phyloP scores from a whole-genome alignment of 64 coral and sea anemone genomes.

The Stylophora pistillata region DNA sequence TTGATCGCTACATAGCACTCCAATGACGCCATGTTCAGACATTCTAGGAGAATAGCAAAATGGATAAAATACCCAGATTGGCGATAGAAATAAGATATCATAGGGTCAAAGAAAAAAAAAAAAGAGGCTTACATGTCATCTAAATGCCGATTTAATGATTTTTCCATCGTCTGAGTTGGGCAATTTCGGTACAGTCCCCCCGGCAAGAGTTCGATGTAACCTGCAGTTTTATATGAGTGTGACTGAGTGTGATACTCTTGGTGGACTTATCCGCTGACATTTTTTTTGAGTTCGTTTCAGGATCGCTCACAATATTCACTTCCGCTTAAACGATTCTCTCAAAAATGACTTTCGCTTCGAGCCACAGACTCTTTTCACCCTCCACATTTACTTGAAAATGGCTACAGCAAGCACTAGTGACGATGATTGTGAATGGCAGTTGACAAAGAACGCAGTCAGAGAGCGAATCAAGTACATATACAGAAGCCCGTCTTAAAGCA shows the following conservation, averaged over 20 bases:
- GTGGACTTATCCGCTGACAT: neutral
- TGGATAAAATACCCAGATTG: neutral
- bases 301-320: neutral
- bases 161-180: conserved; percentile 55
- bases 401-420: too few species aligned
- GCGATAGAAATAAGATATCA: neutral
- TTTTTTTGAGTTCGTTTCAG: neutral
- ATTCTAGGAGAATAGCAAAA: conserved; percentile 48
- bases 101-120: neutral
- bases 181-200: neutral
- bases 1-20: conserved; percentile 74
- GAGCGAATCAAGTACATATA: conserved; percentile 18
- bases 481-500: neutral
- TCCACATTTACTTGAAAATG: neutral
- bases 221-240: neutral
- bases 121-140: conserved; percentile 68
- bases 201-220: neutral
- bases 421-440: neutral
- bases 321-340: too few species aligned
- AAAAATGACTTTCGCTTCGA: neutral
- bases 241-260: neutral
- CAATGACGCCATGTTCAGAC: conserved; percentile 85
- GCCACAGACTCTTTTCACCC: neutral
- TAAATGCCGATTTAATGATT: conserved; percentile 68
- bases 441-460: neutral